A percentile compares a stretch with the other conserved stretches of the same genome.
Evolutionary conservation across 2,113 vertebrate genomes (phyloP).

Genomic region (Columba janthina): DNA sequence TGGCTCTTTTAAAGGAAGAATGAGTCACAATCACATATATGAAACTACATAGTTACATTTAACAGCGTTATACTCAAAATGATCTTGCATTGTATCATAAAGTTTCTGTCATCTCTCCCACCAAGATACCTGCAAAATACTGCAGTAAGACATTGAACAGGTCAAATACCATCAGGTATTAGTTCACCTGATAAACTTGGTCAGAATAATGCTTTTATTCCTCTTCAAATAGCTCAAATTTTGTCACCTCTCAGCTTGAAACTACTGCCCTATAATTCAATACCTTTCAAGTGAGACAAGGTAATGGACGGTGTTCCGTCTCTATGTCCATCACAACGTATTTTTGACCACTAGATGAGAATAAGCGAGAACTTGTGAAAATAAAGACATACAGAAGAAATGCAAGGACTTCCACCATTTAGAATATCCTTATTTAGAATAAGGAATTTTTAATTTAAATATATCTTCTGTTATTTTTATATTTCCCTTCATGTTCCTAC

Average conservation of each 20-base stretch:
- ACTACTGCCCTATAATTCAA: not conserved
- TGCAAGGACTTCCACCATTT: fast-evolving
- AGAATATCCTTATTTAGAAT: not conserved
- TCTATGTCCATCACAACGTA: not conserved
- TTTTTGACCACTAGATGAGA: not conserved
- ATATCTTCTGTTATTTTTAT: not conserved
- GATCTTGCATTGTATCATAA: not conserved
- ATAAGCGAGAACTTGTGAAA: not conserved
- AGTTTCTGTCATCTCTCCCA: not conserved
- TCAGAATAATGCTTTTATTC: not conserved
- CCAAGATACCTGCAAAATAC: not conserved
- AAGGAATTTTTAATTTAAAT: not conserved
- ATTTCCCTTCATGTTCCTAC: not conserved
- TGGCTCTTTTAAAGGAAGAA: not conserved
- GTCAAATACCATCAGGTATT: not conserved
- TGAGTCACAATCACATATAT: fast-evolving
- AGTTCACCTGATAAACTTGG: not conserved
- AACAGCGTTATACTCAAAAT: not conserved
- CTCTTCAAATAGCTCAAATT: not conserved
- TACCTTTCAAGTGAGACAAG: not conserved
- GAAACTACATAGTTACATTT: not conserved
- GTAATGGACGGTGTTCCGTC: not conserved
- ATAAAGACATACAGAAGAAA: not conserved
- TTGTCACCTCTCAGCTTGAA: not conserved
- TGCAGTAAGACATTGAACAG: not conserved